Conservation (phyloP, 2,888 invertebrate genomes). For the Mallateleia sp. region DNA sequence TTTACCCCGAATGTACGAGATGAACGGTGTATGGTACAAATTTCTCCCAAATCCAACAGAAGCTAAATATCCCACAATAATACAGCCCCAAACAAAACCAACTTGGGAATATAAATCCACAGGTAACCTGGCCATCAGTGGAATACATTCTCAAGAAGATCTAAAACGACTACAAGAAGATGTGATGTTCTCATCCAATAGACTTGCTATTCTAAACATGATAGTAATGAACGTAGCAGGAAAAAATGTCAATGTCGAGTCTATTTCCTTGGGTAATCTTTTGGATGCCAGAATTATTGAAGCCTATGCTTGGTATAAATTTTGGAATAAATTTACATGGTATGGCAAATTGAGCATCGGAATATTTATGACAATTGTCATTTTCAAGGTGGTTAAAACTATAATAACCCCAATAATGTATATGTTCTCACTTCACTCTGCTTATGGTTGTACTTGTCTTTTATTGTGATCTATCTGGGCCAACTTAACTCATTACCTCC, state of each 20-base stretch:
- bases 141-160: neutral
- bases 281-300: no score
- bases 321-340: no score
- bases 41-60: neutral
- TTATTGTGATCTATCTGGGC: no score
- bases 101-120: slow-evolving; percentile 13
- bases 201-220: slow-evolving; percentile 4
- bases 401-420: no score
- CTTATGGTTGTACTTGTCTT: no score
- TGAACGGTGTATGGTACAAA: slow-evolving; percentile 7
- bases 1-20: slow-evolving; percentile 2
- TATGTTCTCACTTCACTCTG: no score
- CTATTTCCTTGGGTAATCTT: no score
- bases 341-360: no score
- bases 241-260: neutral
- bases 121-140: neutral
- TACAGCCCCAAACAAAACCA: neutral
- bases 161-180: neutral
- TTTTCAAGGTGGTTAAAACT: no score
- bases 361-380: no score
- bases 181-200: slow-evolving; percentile 8
- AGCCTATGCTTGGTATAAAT: no score
- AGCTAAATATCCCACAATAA: neutral
- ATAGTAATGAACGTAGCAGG: neutral
- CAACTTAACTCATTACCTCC: no score